Percentiles rank a stretch among this genome's conserved stretches.
Conservation (phyloP, 2,113 vertebrate genomes). For the Dipodomys spectabilis region DNA sequence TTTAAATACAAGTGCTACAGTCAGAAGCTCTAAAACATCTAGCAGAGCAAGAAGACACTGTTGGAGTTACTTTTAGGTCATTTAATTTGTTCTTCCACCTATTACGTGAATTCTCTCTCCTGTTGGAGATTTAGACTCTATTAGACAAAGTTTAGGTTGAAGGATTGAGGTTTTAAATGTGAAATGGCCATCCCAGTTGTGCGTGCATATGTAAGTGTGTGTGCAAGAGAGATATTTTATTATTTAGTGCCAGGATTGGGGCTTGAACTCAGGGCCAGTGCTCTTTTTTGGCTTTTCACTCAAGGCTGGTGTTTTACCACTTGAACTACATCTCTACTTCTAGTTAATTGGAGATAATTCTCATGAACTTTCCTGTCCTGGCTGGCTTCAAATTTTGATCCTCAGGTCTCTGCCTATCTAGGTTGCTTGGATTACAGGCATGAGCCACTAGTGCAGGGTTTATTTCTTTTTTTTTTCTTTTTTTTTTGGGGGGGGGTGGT, state of each 20-base stretch:
- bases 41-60: neutral
- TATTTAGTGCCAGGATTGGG: too few species aligned
- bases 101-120: neutral
- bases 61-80: conserved; percentile 9
- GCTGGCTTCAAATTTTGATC: too few species aligned
- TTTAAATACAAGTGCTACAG: neutral
- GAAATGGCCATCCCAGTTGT: neutral
- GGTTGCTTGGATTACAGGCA: too few species aligned
- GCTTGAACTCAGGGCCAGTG: too few species aligned
- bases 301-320: too few species aligned
- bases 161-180: conserved; percentile 28
- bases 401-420: neutral
- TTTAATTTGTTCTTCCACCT: neutral
- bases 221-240: too few species aligned
- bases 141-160: neutral
- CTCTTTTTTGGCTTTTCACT: too few species aligned
- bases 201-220: too few species aligned
- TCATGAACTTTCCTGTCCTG: too few species aligned
- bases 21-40: neutral
- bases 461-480: neutral
- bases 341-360: too few species aligned
- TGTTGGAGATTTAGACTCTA: conserved; percentile 1
- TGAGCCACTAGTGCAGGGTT: neutral
- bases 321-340: too few species aligned
- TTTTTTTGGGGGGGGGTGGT: too few species aligned